Conservation (phyloP, 2,888 invertebrate species). For the Philhelius pedissequus region DNA sequence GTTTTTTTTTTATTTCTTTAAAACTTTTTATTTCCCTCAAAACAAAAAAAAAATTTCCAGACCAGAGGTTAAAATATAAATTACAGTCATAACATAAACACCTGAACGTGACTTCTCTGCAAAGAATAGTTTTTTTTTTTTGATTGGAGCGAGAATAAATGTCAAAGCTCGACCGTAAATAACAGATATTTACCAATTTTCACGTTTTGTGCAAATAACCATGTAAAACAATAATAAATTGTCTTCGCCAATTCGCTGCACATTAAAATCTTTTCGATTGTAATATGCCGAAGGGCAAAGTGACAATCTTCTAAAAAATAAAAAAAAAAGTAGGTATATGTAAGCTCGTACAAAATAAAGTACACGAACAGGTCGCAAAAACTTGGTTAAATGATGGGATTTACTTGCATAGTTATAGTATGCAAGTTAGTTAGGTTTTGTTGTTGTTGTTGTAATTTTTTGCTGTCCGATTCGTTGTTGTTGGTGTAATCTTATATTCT, state of each 20-base stretch:
- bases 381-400: background rate
- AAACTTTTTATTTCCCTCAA: background rate
- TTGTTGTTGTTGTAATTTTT: no score
- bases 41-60: no score
- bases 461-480: no score
- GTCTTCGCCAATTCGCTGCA: conserved; percentile 28
- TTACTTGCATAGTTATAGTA: no score
- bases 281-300: background rate
- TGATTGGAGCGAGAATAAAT: background rate
- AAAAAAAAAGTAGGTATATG: no score
- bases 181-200: conserved; percentile 25
- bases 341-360: background rate
- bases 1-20: background rate
- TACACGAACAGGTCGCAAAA: background rate
- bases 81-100: background rate
- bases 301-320: conserved; percentile 23
- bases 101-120: conserved; percentile 26
- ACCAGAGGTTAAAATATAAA: background rate
- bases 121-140: background rate
- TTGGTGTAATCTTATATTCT: no score
- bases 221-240: conserved; percentile 18
- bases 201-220: conserved; percentile 30
- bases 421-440: no score
- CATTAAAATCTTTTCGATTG: conserved; percentile 19
- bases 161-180: conserved; percentile 40